These are phyloP conservation scores for Triops cancriformis DNA, from an alignment of 1,140 invertebrate genomes.

Conservation along the genomic window DNA sequence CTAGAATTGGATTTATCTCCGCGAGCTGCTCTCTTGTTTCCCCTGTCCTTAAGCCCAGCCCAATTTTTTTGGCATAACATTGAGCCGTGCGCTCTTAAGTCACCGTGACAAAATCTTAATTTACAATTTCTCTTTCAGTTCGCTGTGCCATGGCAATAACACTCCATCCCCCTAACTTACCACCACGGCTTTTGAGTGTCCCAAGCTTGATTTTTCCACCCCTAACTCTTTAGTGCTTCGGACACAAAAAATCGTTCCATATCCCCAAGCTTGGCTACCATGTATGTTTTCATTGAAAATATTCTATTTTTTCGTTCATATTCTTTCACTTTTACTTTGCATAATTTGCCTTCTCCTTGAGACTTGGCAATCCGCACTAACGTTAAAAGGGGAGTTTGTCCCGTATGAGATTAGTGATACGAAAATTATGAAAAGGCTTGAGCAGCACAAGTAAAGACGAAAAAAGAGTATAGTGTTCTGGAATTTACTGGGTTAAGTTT, in stretches of 20 bases:
- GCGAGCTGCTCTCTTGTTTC: neutral
- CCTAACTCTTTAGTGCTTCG: neutral
- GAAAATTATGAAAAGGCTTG: too few relatives aligned
- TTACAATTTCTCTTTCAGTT: neutral
- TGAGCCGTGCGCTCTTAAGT: neutral
- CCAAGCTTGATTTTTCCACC: neutral
- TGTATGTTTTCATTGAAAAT: neutral
- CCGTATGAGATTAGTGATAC: too few relatives aligned
- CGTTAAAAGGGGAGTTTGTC: too few relatives aligned
- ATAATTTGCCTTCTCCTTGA: neutral
- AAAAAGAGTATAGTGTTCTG: neutral
- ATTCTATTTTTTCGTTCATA: neutral
- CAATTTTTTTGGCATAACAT: neutral
- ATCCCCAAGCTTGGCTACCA: neutral
- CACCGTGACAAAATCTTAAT: neutral
- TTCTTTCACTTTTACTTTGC: neutral
- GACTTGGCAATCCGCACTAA: too few relatives aligned
- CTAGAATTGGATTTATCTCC: neutral
- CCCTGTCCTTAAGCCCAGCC: neutral
- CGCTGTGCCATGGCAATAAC: slow-evolving; percentile 9
- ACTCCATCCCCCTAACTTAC: neutral
- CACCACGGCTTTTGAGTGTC: neutral
- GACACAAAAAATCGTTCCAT: too few relatives aligned
- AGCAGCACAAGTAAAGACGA: neutral
- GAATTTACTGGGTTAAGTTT: neutral